Evolutionary conservation across 1,140 invertebrate species (phyloP).

Genomic region (Saxidomus purpurata): DNA sequence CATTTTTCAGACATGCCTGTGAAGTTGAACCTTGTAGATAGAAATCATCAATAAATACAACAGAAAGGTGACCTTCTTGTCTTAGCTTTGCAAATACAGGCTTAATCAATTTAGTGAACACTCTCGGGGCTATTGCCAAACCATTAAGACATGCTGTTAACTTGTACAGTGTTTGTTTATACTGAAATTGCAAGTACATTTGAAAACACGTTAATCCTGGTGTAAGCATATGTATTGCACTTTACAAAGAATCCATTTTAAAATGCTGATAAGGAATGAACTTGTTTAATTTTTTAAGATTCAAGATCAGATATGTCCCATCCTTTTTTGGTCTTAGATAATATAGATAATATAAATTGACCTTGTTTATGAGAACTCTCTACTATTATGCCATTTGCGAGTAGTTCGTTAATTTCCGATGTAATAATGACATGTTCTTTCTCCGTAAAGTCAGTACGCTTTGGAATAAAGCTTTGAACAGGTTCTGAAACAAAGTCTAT

Average conservation of each 20-base stretch:
- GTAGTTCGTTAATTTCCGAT: conserved; percentile 29
- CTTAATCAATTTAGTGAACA: neutral
- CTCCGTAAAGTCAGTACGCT: too few species aligned
- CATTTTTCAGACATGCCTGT: conserved; percentile 32
- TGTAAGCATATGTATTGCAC: neutral
- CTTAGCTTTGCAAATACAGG: neutral
- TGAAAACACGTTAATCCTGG: neutral
- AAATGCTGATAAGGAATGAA: neutral
- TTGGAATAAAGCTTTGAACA: neutral
- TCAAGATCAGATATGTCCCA: conserved; percentile 38
- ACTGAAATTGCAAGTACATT: neutral
- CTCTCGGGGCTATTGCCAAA: neutral
- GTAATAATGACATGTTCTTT: conserved; percentile 29
- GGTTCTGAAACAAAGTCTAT: conserved; percentile 45
- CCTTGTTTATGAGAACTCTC: neutral
- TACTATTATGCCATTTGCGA: conserved; percentile 1
- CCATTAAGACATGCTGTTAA: neutral
- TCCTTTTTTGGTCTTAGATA: conserved; percentile 6
- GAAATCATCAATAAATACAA: neutral
- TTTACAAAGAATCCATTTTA: conserved; percentile 22
- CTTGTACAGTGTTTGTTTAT: neutral
- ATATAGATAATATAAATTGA: conserved; percentile 30
- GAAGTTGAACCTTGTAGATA: neutral
- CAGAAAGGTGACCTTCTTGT: neutral
- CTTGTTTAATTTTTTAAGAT: conserved; percentile 24